Evolutionary conservation across 1,140 invertebrate genomes (phyloP), one percentile per base, ranked within the genome.

Genomic region (Melipona quadrifasciata): DNA sequence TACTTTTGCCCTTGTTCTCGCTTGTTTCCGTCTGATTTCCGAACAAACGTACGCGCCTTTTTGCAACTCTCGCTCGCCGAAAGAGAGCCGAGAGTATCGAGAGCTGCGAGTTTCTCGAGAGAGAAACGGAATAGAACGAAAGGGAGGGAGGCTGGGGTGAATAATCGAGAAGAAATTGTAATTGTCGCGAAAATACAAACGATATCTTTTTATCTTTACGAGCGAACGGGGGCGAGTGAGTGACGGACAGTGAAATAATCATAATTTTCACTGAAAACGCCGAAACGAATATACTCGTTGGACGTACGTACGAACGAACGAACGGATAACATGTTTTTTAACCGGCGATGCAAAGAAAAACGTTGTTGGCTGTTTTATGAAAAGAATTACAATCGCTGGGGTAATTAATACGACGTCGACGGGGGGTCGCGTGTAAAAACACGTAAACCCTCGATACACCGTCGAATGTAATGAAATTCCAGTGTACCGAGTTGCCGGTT

Each of bases 21-120:
- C 82, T 82, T 80, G 79, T 80, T 82, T 67, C 58, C 75, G 67
- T 79, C 47, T 79, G 82, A 84, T 84, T 84, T 84, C 47, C 82
- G 82, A 53, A 78, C 57, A 78, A 78, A 84, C 75, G 75, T 83
- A 83, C 51, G 34, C 27, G 39, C 21, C 39, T 70, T 70, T 24
- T 70, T 24, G n/a, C 14, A 83, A 51, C 34, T 70, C 70, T 47
- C 24, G 0, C 3, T 5, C 12, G 2, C 8, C 39, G 39, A 47
- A 0, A 6, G 39, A 47, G 8, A 4, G 27, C 5, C 4, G 17
- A 51, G n/a, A 57, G n/a, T 11, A 53, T 31, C n/a, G 4, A 47
- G 8, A 47, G 39, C 39, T 3, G 27, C 14, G 21, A 3, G 12
- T 16, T 53, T 34, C 5, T 24, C 10, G 31, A 47, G 12, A 47